Percentiles rank a stretch among this genome's conserved stretches.
These are phyloP conservation scores for Loxodonta africana DNA, from an alignment of 2,113 vertebrate species.

Conservation along the genomic window DNA sequence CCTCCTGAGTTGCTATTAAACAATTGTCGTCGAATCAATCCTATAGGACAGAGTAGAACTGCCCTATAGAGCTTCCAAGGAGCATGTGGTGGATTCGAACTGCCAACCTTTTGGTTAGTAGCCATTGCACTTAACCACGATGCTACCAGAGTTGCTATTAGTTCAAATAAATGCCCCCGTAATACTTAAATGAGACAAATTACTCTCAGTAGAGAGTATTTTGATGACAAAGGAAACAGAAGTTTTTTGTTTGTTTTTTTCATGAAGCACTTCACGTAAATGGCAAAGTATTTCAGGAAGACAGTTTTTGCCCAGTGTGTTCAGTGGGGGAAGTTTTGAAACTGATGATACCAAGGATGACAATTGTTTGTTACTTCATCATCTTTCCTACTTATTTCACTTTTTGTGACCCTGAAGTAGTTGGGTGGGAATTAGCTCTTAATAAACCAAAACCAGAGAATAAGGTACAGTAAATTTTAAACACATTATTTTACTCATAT, in stretches of 20 bases:
- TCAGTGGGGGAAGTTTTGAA: background rate
- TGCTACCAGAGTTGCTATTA: background rate
- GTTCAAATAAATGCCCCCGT: background rate
- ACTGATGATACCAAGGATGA: background rate
- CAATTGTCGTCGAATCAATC: too few relatives aligned
- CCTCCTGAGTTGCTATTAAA: background rate
- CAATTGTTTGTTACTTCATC: background rate
- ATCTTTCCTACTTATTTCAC: background rate
- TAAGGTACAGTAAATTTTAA: background rate
- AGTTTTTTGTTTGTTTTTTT: background rate
- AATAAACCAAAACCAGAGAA: conserved; percentile 25
- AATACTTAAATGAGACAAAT: background rate
- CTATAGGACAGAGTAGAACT: too few relatives aligned
- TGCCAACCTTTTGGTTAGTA: too few relatives aligned
- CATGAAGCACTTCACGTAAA: background rate
- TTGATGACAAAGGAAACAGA: background rate
- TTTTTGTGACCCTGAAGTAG: background rate
- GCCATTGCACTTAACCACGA: too few relatives aligned
- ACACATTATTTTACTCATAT: background rate
- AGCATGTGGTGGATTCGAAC: too few relatives aligned
- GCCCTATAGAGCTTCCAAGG: too few relatives aligned
- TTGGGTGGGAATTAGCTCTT: background rate
- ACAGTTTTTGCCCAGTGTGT: background rate
- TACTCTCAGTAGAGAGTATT: background rate
- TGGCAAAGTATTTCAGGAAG: background rate